Base-by-base conservation (phyloP, 37 sponge, comb jelly and placozoan genomes). In the Chondrilla cf. caribensis region DNA sequence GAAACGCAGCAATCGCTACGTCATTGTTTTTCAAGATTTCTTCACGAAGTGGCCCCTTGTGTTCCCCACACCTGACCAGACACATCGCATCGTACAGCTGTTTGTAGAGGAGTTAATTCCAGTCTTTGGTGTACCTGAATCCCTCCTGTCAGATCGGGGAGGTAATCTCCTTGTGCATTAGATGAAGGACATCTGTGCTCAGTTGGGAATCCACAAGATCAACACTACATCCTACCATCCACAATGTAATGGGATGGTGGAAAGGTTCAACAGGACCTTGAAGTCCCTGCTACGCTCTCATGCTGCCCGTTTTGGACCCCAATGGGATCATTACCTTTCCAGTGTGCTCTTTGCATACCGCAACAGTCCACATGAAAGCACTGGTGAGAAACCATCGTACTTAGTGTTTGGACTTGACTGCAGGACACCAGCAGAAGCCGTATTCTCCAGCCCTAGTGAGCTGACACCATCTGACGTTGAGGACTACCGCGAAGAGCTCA, bases 31-130 rank as follows among this genome's bases (percentile, higher is more conserved):
- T 47, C 89, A 88, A 38, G 89, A 88, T 58, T 62, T 85, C 4
- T 60, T 85, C 37, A 81, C 82, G 0, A 85, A 89, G 55, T 89
- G 86, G 86, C 90, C 90, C 14, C 38, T 84, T 35, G 89, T 84
- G 18, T 89, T 59, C 65, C 82, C 86, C 18, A 26, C 81, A 7
- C 90, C 79, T 19, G 89, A 79, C 60, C 81, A 79, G 60, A 51
- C 66, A 8, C 19, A 22, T 14, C 60, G 66, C 8, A 54, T 79
- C n/a, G 81, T 33, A 14, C 60, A 24, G 38, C 28, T 79, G 58
- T 17, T 79, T 15, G 81, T 15, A 18, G 81, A 79, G 35, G 62
- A 79, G 28, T 9, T 55, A 9, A 35, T 79, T 43, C 81, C 81
- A 19, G 9, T 79, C 21, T 79, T 79, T 79, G 81, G 81, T 43